Conservation (phyloP, 2,113 vertebrate genomes). For the Oriolus oriolus region DNA sequence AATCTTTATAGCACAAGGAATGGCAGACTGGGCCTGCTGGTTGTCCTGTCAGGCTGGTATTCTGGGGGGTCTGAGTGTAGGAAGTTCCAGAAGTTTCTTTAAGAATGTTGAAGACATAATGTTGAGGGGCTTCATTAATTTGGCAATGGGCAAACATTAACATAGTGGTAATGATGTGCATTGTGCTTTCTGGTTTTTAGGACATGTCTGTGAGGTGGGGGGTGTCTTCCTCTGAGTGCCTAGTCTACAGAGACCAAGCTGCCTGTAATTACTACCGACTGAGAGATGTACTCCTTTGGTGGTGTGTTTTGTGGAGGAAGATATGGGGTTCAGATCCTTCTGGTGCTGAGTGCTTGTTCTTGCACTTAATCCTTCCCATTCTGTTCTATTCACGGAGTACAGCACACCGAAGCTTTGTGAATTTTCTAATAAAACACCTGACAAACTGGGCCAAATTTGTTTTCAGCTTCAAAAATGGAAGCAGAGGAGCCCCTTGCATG, state of each 20-base stretch:
- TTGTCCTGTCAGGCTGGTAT: background rate
- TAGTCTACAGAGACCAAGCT: background rate
- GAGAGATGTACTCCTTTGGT: background rate
- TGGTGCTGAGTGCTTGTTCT: background rate
- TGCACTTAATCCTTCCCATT: background rate
- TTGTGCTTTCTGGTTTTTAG: background rate
- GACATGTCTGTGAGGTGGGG: background rate
- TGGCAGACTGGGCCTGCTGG: background rate
- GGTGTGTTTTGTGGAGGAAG: background rate
- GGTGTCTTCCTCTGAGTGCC: background rate
- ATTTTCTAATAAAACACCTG: background rate
- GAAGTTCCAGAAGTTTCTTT: background rate
- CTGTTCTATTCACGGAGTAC: background rate
- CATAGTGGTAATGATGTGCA: background rate
- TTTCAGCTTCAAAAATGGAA: constrained; percentile 7
- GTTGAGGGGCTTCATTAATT: background rate
- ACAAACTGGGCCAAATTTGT: constrained; percentile 27
- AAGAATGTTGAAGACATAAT: background rate
- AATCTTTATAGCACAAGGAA: background rate
- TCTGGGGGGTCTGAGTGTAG: background rate
- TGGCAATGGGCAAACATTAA: background rate
- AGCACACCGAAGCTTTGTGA: background rate
- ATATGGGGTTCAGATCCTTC: background rate
- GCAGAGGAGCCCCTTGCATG: background rate
- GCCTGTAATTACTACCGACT: background rate